phyloP scores from a whole-genome alignment of 2,113 vertebrate species.

The Vidua chalybeata region DNA sequence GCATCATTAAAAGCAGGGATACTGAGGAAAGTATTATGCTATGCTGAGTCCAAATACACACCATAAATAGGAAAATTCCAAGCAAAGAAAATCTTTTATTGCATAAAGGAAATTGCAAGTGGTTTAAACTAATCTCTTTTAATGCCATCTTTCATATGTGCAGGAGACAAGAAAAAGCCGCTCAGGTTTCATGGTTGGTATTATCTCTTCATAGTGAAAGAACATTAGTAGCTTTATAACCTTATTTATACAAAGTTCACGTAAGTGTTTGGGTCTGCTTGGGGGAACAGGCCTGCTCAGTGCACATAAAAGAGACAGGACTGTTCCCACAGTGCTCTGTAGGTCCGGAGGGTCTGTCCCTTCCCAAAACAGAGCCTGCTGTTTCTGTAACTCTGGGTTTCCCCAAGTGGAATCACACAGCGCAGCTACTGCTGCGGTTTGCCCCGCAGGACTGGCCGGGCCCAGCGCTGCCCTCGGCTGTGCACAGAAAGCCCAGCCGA shows the following conservation, averaged over 20 bases:
- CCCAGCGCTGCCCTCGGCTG: background rate
- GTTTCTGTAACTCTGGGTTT: background rate
- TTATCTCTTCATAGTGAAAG: conserved; percentile 15
- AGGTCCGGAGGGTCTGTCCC: background rate
- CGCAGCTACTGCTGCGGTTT: accelerated
- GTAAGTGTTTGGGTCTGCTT: background rate
- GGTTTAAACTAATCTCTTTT: conserved; percentile 53
- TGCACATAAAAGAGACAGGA: background rate
- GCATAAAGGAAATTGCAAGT: conserved; percentile 52
- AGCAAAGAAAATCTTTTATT: conserved; percentile 46
- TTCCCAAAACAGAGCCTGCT: background rate
- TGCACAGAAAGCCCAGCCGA: background rate
- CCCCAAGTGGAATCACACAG: accelerated
- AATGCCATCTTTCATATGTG: conserved; percentile 49
- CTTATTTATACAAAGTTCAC: background rate
- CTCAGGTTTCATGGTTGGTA: conserved; percentile 15
- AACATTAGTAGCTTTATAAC: conserved; percentile 20
- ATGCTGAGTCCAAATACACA: conserved; percentile 35
- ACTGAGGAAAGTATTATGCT: conserved; percentile 40
- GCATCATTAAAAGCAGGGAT: conserved; percentile 58
- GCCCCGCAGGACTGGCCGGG: accelerated
- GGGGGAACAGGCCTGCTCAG: background rate
- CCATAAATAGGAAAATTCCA: conserved; percentile 47
- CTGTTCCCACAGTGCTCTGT: background rate
- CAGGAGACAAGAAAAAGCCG: conserved; percentile 26